These are phyloP conservation scores for Hyles lineata DNA, from an alignment of 2,888 invertebrate species.

Conservation along the genomic window DNA sequence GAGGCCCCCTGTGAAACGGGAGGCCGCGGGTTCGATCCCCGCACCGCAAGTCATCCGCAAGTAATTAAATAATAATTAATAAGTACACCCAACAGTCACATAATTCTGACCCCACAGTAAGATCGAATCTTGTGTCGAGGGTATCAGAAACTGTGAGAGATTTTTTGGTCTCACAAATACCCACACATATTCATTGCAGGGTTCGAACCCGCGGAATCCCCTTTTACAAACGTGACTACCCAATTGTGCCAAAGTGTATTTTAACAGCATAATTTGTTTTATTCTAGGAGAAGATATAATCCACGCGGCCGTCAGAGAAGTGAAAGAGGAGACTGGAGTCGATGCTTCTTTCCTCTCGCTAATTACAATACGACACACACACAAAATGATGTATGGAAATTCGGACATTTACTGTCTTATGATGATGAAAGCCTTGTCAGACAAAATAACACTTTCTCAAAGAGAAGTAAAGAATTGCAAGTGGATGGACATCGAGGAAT, in stretches of 20 bases:
- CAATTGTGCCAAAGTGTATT: neutral
- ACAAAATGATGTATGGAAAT: constrained; percentile 90
- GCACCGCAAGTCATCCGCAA: no score
- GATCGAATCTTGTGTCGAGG: no score
- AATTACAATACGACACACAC: constrained; percentile 91
- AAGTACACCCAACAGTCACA: no score
- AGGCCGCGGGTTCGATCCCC: no score
- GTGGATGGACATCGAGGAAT: constrained; percentile 94
- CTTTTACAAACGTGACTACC: no score
- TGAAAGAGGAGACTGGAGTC: constrained; percentile 95
- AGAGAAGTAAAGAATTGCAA: constrained; percentile 90
- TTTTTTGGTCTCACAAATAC: no score
- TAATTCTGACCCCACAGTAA: no score
- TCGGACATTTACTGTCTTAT: constrained; percentile 94
- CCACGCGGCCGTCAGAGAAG: constrained; percentile 93
- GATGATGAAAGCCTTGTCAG: constrained; percentile 87
- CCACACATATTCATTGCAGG: no score
- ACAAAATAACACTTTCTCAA: constrained; percentile 87
- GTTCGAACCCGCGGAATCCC: no score
- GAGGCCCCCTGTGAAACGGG: no score
- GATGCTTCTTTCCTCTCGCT: constrained; percentile 89
- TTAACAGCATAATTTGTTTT: neutral
- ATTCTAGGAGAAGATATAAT: constrained; percentile 91
- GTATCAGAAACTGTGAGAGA: no score
- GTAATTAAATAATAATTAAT: no score